A percentile compares a stretch with the other conserved stretches of the same genome.
phyloP scores from a whole-genome alignment of 1,140 invertebrate genomes.

The Kradibia gibbosae region DNA sequence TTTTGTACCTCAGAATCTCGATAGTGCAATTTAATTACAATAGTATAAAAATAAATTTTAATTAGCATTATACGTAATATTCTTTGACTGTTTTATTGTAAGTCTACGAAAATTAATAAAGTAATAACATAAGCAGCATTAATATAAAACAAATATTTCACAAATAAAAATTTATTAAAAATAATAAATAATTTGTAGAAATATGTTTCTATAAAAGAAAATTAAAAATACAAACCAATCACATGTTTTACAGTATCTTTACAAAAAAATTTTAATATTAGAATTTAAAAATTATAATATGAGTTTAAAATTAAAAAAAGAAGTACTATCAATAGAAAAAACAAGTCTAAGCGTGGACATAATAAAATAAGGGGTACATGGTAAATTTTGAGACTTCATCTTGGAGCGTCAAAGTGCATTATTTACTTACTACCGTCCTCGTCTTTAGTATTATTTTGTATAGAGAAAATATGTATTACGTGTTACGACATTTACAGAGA shows the following conservation, averaged over 20 bases:
- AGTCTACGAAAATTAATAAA: background rate
- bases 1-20: slow-evolving; percentile 36
- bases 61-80: background rate
- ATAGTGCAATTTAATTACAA: background rate
- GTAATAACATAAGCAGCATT: background rate
- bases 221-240: background rate
- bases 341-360: background rate
- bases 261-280: background rate
- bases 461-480: slow-evolving; percentile 38
- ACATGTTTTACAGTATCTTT: too few species aligned
- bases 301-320: background rate
- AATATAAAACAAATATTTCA: background rate
- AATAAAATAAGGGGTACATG: background rate
- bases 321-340: background rate
- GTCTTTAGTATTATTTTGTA: slow-evolving; percentile 39
- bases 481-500: slow-evolving; percentile 17
- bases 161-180: background rate
- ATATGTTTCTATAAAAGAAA: background rate
- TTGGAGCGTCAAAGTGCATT: slow-evolving; percentile 43
- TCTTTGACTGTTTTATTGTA: background rate
- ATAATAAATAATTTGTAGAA: background rate
- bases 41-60: background rate
- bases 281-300: background rate
- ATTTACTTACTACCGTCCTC: slow-evolving; percentile 42
- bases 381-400: background rate